Evolutionary conservation across 2,797 vertebrate genomes (phyloP).

Genomic region (Oryzias dopingdopingensis): DNA sequence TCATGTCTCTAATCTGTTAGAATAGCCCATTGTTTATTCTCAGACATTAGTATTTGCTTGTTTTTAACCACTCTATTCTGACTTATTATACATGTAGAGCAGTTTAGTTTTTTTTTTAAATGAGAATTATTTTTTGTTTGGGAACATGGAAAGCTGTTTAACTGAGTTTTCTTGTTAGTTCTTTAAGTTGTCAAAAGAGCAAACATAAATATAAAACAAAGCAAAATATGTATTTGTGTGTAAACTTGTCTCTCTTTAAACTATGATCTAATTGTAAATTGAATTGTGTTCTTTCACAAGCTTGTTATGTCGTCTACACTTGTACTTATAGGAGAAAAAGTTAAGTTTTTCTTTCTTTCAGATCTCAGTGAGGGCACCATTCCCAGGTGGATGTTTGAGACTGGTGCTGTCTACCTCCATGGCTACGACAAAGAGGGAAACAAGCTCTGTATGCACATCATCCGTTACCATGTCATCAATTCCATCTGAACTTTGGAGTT

Average conservation of each 20-base stretch:
- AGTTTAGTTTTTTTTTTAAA: no score
- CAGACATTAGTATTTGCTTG: slow-evolving; percentile 23
- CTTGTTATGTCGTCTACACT: background rate
- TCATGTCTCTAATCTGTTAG: slow-evolving; percentile 12
- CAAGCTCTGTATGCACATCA: slow-evolving; percentile 88
- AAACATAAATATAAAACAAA: no score
- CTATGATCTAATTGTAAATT: no score
- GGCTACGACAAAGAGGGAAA: slow-evolving; percentile 98
- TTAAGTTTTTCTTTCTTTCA: slow-evolving; percentile 60
- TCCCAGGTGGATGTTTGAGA: slow-evolving; percentile 91
- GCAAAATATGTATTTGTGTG: no score
- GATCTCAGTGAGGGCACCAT: slow-evolving; percentile 88
- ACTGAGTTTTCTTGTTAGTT: no score
- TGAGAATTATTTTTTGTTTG: no score
- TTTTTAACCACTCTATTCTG: slow-evolving; percentile 22
- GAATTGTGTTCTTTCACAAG: no score
- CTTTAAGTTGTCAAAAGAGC: no score
- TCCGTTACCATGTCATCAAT: slow-evolving; percentile 1
- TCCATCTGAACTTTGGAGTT: background rate
- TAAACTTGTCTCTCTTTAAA: no score
- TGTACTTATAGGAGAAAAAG: background rate
- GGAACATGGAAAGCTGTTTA: no score
- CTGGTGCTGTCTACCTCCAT: slow-evolving; percentile 89
- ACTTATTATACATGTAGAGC: no score
- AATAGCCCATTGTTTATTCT: slow-evolving; percentile 49